Evolutionary conservation across 1,140 invertebrate genomes (phyloP).

Genomic region (Drosophila nebulosa): DNA sequence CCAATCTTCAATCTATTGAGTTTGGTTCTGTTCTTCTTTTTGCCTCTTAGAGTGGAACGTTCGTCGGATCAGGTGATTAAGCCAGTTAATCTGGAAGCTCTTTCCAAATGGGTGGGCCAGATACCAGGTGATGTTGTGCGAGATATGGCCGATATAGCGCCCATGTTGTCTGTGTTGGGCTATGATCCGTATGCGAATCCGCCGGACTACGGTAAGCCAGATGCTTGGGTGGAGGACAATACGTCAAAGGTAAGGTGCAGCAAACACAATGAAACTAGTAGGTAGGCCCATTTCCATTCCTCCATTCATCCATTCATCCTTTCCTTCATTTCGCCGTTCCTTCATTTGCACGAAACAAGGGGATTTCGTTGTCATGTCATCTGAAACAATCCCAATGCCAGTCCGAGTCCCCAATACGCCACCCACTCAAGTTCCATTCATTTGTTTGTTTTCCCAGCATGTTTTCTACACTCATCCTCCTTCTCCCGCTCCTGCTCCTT

Average conservation of each 20-base stretch:
- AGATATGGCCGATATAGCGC: constrained; percentile 95
- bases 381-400: neutral
- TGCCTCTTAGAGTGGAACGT: constrained; percentile 90
- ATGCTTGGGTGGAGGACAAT: constrained; percentile 91
- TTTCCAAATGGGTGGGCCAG: constrained; percentile 97
- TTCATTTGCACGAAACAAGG: neutral
- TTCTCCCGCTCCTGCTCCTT: neutral
- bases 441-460: constrained; percentile 27
- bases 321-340: neutral
- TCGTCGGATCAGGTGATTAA: constrained; percentile 99
- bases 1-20: too few species aligned
- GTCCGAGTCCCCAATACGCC: too few species aligned
- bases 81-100: constrained; percentile 97
- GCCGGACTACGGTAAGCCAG: constrained; percentile 94
- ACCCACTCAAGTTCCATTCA: neutral
- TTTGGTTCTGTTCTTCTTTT: too few species aligned
- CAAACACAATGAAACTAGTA: constrained; percentile 50
- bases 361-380: neutral
- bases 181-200: constrained; percentile 97
- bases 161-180: constrained; percentile 94
- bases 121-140: constrained; percentile 94
- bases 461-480: constrained; percentile 38
- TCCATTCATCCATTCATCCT: too few species aligned
- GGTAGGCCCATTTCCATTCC: neutral
- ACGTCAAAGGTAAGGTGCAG: constrained; percentile 83